Evolutionary conservation across 2,113 vertebrate genomes (phyloP).

Genomic region (Barnardius zonarius): DNA sequence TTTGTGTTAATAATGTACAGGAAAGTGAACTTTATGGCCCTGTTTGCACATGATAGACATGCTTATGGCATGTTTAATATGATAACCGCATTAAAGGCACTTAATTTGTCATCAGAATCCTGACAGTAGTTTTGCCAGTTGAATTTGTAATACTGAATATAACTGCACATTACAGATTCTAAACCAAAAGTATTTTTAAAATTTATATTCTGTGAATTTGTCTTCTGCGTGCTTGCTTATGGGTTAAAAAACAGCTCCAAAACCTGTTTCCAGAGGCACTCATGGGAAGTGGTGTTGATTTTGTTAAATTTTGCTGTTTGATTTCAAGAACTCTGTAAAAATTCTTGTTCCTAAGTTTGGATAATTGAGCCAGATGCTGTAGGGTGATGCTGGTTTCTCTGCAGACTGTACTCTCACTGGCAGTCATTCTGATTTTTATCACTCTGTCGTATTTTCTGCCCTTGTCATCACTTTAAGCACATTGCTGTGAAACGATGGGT

Average conservation of each 20-base stretch:
- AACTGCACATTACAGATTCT: background rate
- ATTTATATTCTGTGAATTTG: background rate
- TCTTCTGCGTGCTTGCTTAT: background rate
- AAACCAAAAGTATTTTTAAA: background rate
- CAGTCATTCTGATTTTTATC: conserved; percentile 19
- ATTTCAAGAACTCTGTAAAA: background rate
- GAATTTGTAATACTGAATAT: background rate
- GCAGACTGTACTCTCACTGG: background rate
- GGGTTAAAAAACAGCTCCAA: background rate
- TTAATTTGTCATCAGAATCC: background rate
- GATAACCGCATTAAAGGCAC: background rate
- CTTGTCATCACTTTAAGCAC: conserved; percentile 4
- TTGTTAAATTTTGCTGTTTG: background rate
- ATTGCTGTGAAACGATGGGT: background rate
- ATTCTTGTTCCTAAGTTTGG: background rate
- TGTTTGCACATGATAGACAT: background rate
- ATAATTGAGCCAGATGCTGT: background rate
- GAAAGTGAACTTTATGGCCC: background rate
- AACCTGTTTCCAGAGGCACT: background rate
- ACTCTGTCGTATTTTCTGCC: background rate
- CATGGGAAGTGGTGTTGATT: background rate
- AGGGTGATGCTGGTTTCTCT: background rate
- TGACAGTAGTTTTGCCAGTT: background rate
- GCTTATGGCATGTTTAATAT: background rate
- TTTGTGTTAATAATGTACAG: background rate